These are phyloP conservation scores for Phlogophora meticulosa DNA, from an alignment of 2,888 invertebrate genomes.

Conservation along the genomic window DNA sequence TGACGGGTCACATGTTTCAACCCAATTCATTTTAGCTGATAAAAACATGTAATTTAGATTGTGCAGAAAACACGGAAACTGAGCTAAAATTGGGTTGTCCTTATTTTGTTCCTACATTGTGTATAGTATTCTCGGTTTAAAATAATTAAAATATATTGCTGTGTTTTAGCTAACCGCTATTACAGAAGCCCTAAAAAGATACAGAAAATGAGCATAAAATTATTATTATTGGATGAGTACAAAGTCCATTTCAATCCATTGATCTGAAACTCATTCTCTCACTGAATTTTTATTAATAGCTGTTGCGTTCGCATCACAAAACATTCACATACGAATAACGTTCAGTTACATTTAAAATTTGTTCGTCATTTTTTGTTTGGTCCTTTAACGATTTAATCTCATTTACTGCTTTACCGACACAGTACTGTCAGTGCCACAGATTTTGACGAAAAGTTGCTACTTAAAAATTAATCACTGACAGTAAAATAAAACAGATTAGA, in stretches of 20 bases:
- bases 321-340: too few species aligned
- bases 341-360: too few species aligned
- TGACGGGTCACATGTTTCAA: slow-evolving; percentile 15
- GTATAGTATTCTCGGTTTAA: background rate
- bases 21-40: slow-evolving; percentile 24
- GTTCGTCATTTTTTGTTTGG: too few species aligned
- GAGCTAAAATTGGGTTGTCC: background rate
- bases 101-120: background rate
- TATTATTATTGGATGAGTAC: background rate
- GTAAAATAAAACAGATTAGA: too few species aligned
- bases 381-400: too few species aligned
- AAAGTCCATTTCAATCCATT: background rate
- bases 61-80: background rate
- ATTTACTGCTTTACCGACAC: too few species aligned
- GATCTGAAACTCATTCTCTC: slow-evolving; percentile 17
- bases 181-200: background rate
- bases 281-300: background rate
- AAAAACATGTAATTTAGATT: slow-evolving; percentile 6
- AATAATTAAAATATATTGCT: background rate
- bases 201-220: background rate
- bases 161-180: background rate
- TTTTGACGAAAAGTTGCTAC: too few species aligned
- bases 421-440: too few species aligned
- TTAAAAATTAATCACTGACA: too few species aligned
- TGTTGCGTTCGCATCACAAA: background rate